These are phyloP conservation scores for Pithys albifrons DNA, from an alignment of 2,113 vertebrate genomes.

Conservation along the genomic window DNA sequence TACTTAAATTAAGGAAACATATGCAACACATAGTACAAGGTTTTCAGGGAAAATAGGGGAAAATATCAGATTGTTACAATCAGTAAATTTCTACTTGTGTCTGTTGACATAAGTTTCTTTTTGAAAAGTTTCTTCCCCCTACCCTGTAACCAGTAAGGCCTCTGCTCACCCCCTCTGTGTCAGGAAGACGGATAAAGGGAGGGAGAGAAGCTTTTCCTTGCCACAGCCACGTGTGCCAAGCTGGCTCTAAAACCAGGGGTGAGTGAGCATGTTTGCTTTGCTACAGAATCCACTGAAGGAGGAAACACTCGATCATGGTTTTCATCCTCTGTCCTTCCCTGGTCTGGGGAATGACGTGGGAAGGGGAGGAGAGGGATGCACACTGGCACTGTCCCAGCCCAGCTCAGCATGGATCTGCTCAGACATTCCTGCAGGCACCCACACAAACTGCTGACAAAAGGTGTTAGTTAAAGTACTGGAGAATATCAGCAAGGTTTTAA, in stretches of 20 bases:
- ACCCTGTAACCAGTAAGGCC: neutral
- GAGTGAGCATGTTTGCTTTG: neutral
- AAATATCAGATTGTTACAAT: neutral
- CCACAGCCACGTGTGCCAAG: neutral
- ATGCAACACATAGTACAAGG: neutral
- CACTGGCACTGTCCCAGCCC: neutral
- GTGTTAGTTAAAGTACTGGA: neutral
- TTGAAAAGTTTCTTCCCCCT: neutral
- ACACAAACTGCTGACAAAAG: neutral
- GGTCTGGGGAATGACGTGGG: neutral
- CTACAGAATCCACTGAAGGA: neutral
- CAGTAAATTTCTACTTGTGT: neutral
- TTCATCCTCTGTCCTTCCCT: neutral
- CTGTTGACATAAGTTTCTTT: neutral
- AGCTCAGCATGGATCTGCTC: neutral
- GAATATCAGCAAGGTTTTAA: neutral
- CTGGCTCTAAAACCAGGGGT: neutral
- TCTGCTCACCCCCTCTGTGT: neutral
- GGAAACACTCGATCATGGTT: neutral
- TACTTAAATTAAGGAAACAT: neutral
- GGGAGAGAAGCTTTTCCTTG: neutral
- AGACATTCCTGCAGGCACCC: neutral
- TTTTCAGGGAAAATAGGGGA: neutral
- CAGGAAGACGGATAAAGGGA: neutral
- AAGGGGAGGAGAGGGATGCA: neutral